Evolutionary conservation across 2,888 invertebrate species (phyloP), one percentile per base, ranked within the genome.

Genomic region (Atrina japonica): DNA sequence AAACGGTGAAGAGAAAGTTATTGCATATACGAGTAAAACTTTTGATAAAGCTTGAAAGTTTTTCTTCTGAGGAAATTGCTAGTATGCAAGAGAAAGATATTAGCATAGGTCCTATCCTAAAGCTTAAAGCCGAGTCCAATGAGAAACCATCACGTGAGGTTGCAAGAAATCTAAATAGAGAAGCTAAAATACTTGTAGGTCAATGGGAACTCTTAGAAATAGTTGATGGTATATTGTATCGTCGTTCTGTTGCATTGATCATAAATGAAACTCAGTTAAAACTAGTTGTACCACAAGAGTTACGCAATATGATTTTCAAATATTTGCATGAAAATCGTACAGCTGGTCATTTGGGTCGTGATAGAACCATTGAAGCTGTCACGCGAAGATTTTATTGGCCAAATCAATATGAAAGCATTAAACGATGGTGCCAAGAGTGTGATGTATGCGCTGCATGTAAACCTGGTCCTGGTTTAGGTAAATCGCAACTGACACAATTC

Each of bases 1-100:
- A 50, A 65, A 65, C n/a, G 75, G 68, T 9, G 45, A 66, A 21
- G 82, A 82, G 66, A n/a, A n/a, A n/a, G n/a, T n/a, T n/a, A n/a
- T n/a, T n/a, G n/a, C n/a, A n/a, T n/a, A n/a, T n/a, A n/a, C 65
- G 23, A 74, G 73, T 56, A 63, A 61, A 18, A 60, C 70, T n/a
- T 40, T 77, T 1, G 64, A 35, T 27, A 50, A 55, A 9, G 23
- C 69, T 11, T 66, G 76, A 50, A 18, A 52, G 14, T 23, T 53
- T 23, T 23, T 25, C 25, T 53, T 16, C 9, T n/a, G 53, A 21
- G 25, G 53, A 53, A 11, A 9, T 53, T 9, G n/a, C 21, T 16
- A 25, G 27, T 14, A 21, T 53, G n/a, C 53, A 53, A 53, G 27
- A 21, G 16, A 11, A 53, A 53, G 53, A 53, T 25, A 16, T 11